Percentiles rank a stretch among this genome's conserved stretches.
phyloP scores from a whole-genome alignment of 2,888 invertebrate species.

The Tetranychus truncatus region DNA sequence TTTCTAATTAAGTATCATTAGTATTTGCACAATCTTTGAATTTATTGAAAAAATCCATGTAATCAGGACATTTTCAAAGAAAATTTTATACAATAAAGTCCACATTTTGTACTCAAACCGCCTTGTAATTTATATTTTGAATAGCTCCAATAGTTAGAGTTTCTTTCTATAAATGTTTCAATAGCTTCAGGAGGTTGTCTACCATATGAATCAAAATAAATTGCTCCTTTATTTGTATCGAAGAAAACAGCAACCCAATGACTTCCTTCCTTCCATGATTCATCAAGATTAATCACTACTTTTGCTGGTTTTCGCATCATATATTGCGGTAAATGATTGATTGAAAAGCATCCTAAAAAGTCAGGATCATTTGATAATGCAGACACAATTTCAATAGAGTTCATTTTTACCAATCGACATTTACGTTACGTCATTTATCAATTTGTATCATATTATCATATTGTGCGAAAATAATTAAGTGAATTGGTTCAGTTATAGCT shows the following conservation, averaged over 20 bases:
- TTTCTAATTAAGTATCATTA: no score
- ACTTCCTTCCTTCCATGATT: not conserved
- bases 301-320: not conserved
- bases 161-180: not conserved
- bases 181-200: not conserved
- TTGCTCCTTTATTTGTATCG: not conserved
- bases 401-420: not conserved
- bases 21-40: no score
- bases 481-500: not conserved
- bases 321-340: not conserved
- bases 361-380: no score
- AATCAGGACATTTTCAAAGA: not conserved
- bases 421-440: not conserved
- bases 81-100: slow-evolving; percentile 1
- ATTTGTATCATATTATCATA: not conserved
- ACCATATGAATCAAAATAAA: not conserved
- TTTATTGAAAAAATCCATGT: no score
- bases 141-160: not conserved
- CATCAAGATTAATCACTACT: not conserved
- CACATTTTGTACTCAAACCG: not conserved
- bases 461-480: not conserved
- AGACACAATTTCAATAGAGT: not conserved
- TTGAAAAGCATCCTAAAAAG: not conserved
- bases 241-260: not conserved
- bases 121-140: not conserved